phyloP scores from a whole-genome alignment of 2,888 invertebrate species.

The Icerya purchasi region DNA sequence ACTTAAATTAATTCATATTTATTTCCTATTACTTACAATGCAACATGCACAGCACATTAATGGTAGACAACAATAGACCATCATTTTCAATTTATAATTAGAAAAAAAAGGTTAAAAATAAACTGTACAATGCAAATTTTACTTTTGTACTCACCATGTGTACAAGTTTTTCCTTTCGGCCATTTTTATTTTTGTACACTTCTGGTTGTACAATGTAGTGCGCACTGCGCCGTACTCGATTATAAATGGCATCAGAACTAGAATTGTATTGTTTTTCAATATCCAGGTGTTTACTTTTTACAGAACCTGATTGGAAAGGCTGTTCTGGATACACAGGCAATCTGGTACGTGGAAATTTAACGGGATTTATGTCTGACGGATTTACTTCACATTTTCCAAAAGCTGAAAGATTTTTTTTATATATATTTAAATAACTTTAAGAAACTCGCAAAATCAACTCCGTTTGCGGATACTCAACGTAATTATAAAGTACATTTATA shows the following conservation, averaged over 20 bases:
- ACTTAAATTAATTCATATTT: no score
- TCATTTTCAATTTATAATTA: background rate
- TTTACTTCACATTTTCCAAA: background rate
- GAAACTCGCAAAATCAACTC: no score
- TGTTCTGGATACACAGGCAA: background rate
- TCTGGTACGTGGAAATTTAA: background rate
- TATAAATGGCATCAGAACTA: conserved; percentile 6
- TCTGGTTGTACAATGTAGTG: conserved; percentile 27
- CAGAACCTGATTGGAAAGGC: background rate
- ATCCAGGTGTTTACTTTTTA: background rate
- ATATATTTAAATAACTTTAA: no score
- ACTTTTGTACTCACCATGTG: conserved; percentile 45
- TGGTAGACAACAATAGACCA: no score
- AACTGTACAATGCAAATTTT: no score
- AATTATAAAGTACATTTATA: no score
- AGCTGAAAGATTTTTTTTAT: background rate
- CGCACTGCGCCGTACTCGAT: conserved; percentile 13
- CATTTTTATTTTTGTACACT: conserved; percentile 41
- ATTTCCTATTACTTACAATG: no score
- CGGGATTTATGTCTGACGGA: background rate
- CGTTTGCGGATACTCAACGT: no score
- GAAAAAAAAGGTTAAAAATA: background rate
- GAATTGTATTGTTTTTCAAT: conserved; percentile 1
- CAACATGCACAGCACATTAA: no score
- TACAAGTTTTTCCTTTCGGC: conserved; percentile 47